Percentiles rank a stretch among this genome's conserved stretches.
Conservation (phyloP, 2,888 invertebrate genomes). For the Globia sparganii region DNA sequence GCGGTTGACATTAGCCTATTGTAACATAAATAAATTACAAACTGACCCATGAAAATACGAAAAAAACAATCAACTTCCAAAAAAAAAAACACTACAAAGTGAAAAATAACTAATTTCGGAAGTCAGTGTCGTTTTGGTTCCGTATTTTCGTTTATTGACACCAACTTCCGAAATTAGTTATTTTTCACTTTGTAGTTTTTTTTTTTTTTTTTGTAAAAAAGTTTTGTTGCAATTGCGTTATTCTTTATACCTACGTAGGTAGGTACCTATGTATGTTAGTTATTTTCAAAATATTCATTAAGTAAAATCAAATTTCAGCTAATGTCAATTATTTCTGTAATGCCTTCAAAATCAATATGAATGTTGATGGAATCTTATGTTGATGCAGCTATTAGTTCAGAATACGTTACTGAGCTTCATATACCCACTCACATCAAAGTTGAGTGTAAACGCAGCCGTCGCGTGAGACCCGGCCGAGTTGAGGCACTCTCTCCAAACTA, state of each 20-base stretch:
- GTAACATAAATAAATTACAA: too few species aligned
- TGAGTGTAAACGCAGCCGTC: neutral
- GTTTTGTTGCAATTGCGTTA: too few species aligned
- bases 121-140: too few species aligned
- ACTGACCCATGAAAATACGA: too few species aligned
- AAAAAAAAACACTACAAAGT: too few species aligned
- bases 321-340: neutral
- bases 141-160: too few species aligned
- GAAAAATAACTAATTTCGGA: too few species aligned
- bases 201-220: too few species aligned
- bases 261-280: neutral
- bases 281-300: neutral
- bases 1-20: too few species aligned
- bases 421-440: slow-evolving; percentile 23
- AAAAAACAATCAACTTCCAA: too few species aligned
- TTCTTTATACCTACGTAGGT: neutral
- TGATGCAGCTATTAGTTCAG: neutral
- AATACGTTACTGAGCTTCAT: neutral
- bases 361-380: neutral
- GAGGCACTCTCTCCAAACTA: slow-evolving; percentile 25
- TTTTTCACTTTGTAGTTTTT: too few species aligned
- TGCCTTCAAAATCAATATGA: neutral
- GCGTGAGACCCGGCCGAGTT: slow-evolving; percentile 6
- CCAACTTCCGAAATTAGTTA: too few species aligned
- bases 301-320: neutral